Percentiles rank a stretch among this genome's conserved stretches.
phyloP scores from a whole-genome alignment of 2,888 invertebrate species.

The Pseudoips prasinana region DNA sequence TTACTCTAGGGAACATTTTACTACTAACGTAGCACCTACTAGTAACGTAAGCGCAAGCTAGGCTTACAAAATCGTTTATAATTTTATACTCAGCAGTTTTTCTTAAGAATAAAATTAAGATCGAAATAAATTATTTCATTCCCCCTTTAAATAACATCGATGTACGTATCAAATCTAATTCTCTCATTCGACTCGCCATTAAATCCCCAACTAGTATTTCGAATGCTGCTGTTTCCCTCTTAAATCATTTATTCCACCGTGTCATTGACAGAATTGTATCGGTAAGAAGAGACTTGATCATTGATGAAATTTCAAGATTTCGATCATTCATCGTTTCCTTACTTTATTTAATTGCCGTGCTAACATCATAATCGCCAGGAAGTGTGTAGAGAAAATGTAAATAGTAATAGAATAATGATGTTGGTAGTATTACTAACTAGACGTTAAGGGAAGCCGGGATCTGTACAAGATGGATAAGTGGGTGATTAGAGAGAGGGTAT shows the following conservation, averaged over 20 bases:
- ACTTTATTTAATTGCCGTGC: constrained; percentile 44
- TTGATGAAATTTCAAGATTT: constrained; percentile 79
- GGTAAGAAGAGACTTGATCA: constrained; percentile 50
- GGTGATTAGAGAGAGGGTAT: constrained; percentile 41
- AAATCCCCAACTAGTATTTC: constrained; percentile 22
- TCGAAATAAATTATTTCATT: constrained; percentile 37
- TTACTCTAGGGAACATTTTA: constrained; percentile 92
- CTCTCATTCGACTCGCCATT: constrained; percentile 25
- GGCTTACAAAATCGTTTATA: constrained; percentile 76
- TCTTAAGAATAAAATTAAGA: constrained; percentile 74
- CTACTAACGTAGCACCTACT: constrained; percentile 81
- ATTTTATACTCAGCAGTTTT: constrained; percentile 77
- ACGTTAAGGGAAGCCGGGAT: constrained; percentile 62
- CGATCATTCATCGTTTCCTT: constrained; percentile 52
- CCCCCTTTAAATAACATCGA: constrained; percentile 29
- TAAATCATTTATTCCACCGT: constrained; percentile 26
- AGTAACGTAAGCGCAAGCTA: constrained; percentile 71
- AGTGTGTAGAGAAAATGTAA: constrained; percentile 73
- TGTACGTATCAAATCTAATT: constrained; percentile 8
- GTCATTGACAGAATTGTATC: constrained; percentile 30
- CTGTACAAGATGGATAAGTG: constrained; percentile 49
- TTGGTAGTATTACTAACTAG: constrained; percentile 63
- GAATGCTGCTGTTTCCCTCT: constrained; percentile 45
- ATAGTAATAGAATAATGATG: constrained; percentile 63
- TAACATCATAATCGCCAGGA: constrained; percentile 61